Evolutionary conservation across 2,888 invertebrate species (phyloP).

Genomic region (Drosophila silvestris): DNA sequence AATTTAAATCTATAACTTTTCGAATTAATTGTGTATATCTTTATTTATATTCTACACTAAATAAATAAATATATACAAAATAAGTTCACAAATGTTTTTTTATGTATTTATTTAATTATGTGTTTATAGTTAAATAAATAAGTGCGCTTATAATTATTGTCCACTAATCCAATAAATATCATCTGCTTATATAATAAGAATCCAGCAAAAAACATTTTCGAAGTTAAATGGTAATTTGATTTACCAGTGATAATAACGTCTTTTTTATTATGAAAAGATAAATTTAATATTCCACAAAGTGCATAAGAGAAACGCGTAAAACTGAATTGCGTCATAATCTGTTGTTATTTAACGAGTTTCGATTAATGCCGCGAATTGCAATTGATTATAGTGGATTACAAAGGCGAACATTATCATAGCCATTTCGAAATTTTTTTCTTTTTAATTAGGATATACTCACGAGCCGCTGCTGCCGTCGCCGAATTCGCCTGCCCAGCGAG

Average conservation of each 20-base stretch:
- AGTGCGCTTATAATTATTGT: neutral
- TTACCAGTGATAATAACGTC: neutral
- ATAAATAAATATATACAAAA: neutral
- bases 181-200: too few relatives aligned
- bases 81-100: neutral
- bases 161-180: neutral
- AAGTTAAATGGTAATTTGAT: neutral
- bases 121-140: neutral
- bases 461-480: slow-evolving; percentile 68
- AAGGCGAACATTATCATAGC: neutral
- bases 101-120: neutral
- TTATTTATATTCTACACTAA: neutral
- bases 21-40: neutral
- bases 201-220: neutral
- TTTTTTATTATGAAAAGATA: neutral
- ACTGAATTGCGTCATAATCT: neutral
- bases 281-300: neutral
- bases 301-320: neutral
- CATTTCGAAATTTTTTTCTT: neutral
- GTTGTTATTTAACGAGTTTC: slow-evolving; percentile 1
- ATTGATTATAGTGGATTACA: slow-evolving; percentile 32
- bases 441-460: slow-evolving; percentile 56
- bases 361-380: slow-evolving; percentile 19
- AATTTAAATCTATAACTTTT: neutral
- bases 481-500: slow-evolving; percentile 64